phyloP scores from a whole-genome alignment of 2,888 invertebrate genomes.

The Dryococelus australis region DNA sequence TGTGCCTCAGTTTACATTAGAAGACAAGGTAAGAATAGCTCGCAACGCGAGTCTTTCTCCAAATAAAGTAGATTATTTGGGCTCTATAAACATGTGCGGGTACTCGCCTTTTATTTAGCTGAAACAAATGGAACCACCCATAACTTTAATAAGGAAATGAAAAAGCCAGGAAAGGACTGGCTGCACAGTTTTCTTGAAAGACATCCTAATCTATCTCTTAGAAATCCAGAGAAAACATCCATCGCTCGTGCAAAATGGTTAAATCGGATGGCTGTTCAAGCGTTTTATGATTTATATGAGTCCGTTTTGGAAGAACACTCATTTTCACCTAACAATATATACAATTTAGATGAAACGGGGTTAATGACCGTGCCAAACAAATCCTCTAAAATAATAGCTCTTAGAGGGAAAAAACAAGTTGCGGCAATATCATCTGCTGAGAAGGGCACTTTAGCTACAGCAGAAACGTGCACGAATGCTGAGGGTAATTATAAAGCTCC shows the following conservation, averaged over 20 bases:
- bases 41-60: background rate
- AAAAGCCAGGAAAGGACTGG: too few relatives aligned
- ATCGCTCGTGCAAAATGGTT: slow-evolving; percentile 5
- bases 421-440: slow-evolving; percentile 51
- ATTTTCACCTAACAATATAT: background rate
- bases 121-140: background rate
- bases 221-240: background rate
- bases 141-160: background rate
- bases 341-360: background rate
- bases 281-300: background rate
- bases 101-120: background rate
- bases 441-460: slow-evolving; percentile 52
- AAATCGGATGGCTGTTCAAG: background rate
- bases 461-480: slow-evolving; percentile 42
- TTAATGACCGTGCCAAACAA: slow-evolving; percentile 6
- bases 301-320: background rate
- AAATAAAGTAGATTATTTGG: background rate
- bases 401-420: background rate
- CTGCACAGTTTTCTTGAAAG: background rate
- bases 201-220: background rate
- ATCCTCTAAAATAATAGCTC: slow-evolving; percentile 49
- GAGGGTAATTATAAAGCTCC: background rate
- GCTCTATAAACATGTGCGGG: background rate
- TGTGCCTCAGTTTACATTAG: slow-evolving; percentile 11
- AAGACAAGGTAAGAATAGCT: background rate